Evolutionary conservation across 2,113 vertebrate genomes (phyloP).

Genomic region (Caracal caracal): DNA sequence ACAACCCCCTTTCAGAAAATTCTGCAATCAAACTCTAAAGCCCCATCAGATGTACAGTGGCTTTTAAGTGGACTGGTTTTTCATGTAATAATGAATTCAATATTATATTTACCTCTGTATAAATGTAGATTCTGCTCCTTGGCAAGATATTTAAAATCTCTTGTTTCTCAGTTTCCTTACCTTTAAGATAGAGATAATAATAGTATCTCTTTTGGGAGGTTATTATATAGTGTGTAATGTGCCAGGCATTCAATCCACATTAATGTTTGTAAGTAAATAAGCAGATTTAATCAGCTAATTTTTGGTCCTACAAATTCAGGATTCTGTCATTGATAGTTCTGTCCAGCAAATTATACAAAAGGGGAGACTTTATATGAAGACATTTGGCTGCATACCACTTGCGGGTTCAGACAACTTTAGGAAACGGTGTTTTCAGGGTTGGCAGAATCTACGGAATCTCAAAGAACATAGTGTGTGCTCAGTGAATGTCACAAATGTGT

Average conservation of each 20-base stretch:
- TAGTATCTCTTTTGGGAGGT: background rate
- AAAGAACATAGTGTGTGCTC: background rate
- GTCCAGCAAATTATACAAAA: background rate
- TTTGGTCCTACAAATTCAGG: constrained; percentile 1
- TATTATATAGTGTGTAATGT: background rate
- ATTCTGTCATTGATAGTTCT: constrained; percentile 31
- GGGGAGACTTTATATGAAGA: background rate
- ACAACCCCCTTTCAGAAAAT: constrained; percentile 78
- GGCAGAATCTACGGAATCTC: background rate
- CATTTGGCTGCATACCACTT: background rate
- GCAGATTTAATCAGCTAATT: background rate
- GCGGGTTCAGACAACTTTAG: background rate
- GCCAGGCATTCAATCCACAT: background rate
- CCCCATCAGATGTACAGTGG: constrained; percentile 75
- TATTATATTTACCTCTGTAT: constrained; percentile 54
- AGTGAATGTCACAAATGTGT: background rate
- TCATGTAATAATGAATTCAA: constrained; percentile 68
- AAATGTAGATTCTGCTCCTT: constrained; percentile 42
- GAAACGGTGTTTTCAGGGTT: background rate
- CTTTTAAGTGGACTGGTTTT: constrained; percentile 77
- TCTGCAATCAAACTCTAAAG: constrained; percentile 76
- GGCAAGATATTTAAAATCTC: constrained; percentile 24
- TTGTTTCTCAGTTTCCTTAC: background rate
- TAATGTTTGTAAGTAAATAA: background rate
- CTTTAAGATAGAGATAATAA: background rate